These are phyloP conservation scores for Aphodius sticticus DNA, from an alignment of 2,888 invertebrate species.

Conservation along the genomic window DNA sequence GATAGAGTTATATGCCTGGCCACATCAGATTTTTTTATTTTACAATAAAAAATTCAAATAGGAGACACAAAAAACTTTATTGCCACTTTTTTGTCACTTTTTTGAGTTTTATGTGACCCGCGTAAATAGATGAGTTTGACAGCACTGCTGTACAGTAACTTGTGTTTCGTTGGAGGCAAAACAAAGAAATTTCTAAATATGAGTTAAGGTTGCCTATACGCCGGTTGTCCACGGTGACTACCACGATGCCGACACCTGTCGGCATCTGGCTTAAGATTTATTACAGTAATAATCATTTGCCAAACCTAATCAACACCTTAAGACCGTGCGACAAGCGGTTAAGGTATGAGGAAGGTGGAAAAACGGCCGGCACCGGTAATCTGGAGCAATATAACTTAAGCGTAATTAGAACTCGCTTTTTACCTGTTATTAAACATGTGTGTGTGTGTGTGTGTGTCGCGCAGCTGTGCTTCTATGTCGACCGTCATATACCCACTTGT, in stretches of 20 bases:
- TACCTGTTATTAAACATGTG: neutral
- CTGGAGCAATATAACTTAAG: constrained; percentile 4
- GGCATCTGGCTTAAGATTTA: neutral
- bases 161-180: neutral
- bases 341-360: neutral
- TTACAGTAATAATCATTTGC: neutral
- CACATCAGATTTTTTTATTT: too few relatives aligned
- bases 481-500: neutral
- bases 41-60: too few relatives aligned
- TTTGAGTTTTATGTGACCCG: too few relatives aligned
- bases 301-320: constrained; percentile 4
- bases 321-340: neutral
- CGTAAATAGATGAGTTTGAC: too few relatives aligned
- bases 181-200: neutral
- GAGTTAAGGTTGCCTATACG: neutral
- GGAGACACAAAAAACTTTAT: too few relatives aligned
- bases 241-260: neutral
- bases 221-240: neutral
- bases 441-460: neutral
- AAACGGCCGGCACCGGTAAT: neutral
- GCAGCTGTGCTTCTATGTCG: neutral
- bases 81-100: too few relatives aligned
- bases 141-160: too few relatives aligned
- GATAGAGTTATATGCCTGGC: too few relatives aligned
- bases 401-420: neutral